phyloP scores from a whole-genome alignment of 2,113 vertebrate genomes.

The Raja brachyura region DNA sequence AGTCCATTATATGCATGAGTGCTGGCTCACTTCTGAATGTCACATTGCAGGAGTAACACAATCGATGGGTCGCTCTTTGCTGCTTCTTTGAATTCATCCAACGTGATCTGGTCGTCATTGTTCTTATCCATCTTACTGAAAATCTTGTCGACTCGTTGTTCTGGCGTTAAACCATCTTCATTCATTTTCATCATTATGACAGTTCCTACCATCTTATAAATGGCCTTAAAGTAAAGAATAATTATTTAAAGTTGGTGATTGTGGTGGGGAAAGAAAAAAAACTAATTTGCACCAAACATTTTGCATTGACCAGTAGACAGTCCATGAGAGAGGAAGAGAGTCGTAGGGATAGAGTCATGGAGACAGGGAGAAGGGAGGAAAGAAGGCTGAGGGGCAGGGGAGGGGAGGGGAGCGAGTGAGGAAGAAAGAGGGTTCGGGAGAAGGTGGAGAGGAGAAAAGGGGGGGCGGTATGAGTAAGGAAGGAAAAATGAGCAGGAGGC shows the following conservation, averaged over 20 bases:
- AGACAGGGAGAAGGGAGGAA: not conserved
- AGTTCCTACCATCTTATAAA: slow-evolving; percentile 99
- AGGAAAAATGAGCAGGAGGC: not conserved
- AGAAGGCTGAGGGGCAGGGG: too few species aligned
- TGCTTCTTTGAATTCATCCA: slow-evolving; percentile 99
- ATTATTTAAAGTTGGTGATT: not conserved
- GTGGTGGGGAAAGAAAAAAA: too few species aligned
- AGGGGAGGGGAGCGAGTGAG: not conserved
- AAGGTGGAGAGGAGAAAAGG: not conserved
- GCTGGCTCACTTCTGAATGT: slow-evolving; percentile 93
- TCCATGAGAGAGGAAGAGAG: too few species aligned
- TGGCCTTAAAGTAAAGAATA: slow-evolving; percentile 63
- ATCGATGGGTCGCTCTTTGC: slow-evolving; percentile 98
- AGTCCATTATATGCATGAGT: slow-evolving; percentile 66
- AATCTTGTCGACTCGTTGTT: slow-evolving; percentile 97
- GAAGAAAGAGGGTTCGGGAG: not conserved
- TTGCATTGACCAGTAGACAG: too few species aligned
- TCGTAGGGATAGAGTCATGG: not conserved
- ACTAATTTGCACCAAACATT: too few species aligned
- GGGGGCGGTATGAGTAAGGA: too few species aligned
- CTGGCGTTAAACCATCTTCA: slow-evolving; percentile 89
- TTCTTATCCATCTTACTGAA: slow-evolving; percentile 99
- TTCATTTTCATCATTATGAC: slow-evolving; percentile 99
- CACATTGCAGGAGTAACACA: slow-evolving; percentile 97
- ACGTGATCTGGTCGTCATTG: slow-evolving; percentile 96